These are phyloP conservation scores for Drosophila villosipedis DNA, from an alignment of 2,888 invertebrate genomes.

Conservation along the genomic window DNA sequence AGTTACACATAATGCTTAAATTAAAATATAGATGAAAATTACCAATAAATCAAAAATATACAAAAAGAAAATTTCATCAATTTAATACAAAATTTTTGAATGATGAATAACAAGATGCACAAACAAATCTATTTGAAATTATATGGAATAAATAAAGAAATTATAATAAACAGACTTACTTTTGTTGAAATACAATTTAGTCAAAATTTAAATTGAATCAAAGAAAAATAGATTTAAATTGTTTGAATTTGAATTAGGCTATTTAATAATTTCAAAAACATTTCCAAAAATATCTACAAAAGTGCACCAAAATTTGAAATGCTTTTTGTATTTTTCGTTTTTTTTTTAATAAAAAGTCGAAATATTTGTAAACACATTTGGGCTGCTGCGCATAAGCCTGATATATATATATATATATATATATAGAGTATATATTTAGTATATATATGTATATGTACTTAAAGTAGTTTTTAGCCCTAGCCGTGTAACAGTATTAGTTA, in stretches of 20 bases:
- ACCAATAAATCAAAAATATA: not conserved
- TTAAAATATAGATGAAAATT: not conserved
- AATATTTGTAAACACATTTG: conserved; percentile 6
- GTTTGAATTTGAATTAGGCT: not conserved
- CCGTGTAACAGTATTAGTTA: conserved; percentile 78
- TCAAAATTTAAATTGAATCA: not conserved
- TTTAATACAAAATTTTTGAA: no score
- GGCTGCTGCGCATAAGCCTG: conserved; percentile 23
- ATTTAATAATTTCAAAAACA: not conserved
- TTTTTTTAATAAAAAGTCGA: not conserved
- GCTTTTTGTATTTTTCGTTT: not conserved
- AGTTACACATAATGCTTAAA: not conserved
- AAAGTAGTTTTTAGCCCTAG: conserved; percentile 50
- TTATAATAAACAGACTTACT: not conserved
- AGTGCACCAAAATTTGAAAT: not conserved
- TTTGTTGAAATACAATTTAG: not conserved
- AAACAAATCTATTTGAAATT: not conserved
- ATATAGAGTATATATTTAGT: conserved; percentile 13
- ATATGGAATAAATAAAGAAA: not conserved
- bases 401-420: conserved; percentile 3
- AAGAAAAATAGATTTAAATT: not conserved
- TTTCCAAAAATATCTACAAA: not conserved
- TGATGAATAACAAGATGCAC: not conserved
- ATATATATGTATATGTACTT: conserved; percentile 46
- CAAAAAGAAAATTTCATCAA: not conserved